A percentile compares a stretch with the other conserved stretches of the same genome.
phyloP scores from a whole-genome alignment of 2,888 invertebrate species.

The Plebejus melissa region DNA sequence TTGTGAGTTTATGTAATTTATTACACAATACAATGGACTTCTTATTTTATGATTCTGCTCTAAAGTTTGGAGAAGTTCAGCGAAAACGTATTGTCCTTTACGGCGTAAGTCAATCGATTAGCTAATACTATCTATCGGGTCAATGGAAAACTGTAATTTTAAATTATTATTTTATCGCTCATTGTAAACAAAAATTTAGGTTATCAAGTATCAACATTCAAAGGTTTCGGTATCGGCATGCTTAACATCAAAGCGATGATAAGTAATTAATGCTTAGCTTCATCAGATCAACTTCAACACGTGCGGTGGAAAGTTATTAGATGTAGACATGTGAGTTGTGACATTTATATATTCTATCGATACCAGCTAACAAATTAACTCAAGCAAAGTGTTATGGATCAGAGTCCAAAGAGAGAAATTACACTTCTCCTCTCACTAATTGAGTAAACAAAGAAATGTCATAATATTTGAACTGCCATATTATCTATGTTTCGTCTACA shows the following conservation, averaged over 20 bases:
- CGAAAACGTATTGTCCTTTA: background rate
- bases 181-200: conserved; percentile 17
- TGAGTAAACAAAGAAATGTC: no score
- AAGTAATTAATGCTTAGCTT: background rate
- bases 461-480: no score
- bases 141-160: conserved; percentile 16
- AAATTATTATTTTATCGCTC: conserved; percentile 28
- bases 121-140: background rate
- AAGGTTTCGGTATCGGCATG: background rate
- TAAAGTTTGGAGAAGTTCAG: background rate
- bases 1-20: background rate
- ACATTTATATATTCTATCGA: background rate
- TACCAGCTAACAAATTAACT: background rate
- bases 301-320: conserved; percentile 8
- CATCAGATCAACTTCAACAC: background rate
- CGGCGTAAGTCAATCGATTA: background rate
- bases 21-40: conserved; percentile 3
- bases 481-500: no score
- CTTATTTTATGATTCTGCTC: background rate
- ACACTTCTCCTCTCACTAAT: background rate
- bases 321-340: background rate
- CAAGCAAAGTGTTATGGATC: background rate
- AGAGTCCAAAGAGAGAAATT: background rate
- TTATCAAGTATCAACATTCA: conserved; percentile 14
- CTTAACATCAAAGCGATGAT: background rate